A percentile compares a stretch with the other conserved stretches of the same genome.
phyloP scores from a whole-genome alignment of 92 coral and sea anemone genomes.

The Ricordea florida region DNA sequence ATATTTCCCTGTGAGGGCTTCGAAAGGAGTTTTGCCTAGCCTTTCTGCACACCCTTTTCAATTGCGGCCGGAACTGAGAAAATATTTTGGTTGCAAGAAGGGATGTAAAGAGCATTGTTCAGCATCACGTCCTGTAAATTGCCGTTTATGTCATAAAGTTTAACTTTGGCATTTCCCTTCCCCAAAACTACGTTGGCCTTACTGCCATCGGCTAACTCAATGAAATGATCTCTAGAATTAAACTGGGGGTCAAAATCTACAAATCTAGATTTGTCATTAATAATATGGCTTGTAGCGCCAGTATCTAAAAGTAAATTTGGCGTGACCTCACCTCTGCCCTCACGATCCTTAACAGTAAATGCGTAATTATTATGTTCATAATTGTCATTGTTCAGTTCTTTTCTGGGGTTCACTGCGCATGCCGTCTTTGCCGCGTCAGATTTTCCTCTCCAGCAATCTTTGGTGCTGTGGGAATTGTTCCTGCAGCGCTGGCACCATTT shows the following conservation, averaged over 20 bases:
- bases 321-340: slow-evolving; percentile 13
- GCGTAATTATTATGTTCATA: slow-evolving; percentile 14
- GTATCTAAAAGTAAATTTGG: slow-evolving; percentile 36
- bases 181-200: slow-evolving; percentile 40
- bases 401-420: neutral
- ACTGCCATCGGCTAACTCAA: slow-evolving; percentile 60
- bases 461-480: no score
- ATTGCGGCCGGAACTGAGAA: slow-evolving; percentile 58
- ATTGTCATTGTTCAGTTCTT: neutral
- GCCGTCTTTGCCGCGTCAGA: slow-evolving; percentile 28
- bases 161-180: slow-evolving; percentile 48
- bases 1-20: no score
- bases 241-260: slow-evolving; percentile 31
- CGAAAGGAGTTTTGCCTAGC: slow-evolving; percentile 6
- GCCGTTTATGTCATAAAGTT: slow-evolving; percentile 47
- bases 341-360: slow-evolving; percentile 20
- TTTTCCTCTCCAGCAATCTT: neutral
- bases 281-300: slow-evolving; percentile 52
- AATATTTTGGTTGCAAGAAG: slow-evolving; percentile 49
- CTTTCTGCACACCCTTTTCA: slow-evolving; percentile 30
- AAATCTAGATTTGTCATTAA: slow-evolving; percentile 36
- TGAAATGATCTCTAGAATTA: slow-evolving; percentile 35
- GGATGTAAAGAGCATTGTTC: slow-evolving; percentile 50
- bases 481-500: slow-evolving; percentile 27
- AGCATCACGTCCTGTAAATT: slow-evolving; percentile 26